These are phyloP conservation scores for Leptobrachium ailaonicum DNA, from an alignment of 2,113 vertebrate genomes.

Conservation along the genomic window DNA sequence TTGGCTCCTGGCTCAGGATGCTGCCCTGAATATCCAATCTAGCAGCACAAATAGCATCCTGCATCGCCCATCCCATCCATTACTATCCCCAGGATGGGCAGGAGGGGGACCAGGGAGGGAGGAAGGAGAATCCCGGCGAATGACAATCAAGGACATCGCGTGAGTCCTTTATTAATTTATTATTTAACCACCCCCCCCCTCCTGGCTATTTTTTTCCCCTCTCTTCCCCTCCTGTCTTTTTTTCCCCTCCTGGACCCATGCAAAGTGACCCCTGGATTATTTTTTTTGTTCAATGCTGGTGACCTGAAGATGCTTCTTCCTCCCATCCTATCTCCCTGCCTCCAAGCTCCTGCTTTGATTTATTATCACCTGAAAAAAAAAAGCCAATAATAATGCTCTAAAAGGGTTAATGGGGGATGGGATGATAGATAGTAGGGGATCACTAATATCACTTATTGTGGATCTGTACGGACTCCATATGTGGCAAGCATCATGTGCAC, in stretches of 20 bases:
- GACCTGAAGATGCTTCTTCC: constrained; percentile 52
- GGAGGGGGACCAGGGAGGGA: constrained; percentile 52
- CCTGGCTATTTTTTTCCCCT: no score
- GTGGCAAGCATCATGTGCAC: no score
- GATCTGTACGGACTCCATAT: no score
- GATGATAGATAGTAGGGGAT: constrained; percentile 8
- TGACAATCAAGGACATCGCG: constrained; percentile 62
- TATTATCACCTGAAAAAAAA: constrained; percentile 50
- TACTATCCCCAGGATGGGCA: constrained; percentile 59
- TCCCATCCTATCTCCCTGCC: constrained; percentile 1
- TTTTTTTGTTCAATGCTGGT: constrained; percentile 24
- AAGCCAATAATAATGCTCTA: constrained; percentile 3
- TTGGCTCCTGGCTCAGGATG: constrained; percentile 73
- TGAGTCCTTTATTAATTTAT: constrained; percentile 16
- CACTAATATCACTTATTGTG: not conserved
- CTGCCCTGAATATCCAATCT: constrained; percentile 63
- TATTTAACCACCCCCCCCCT: no score
- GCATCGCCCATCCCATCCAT: constrained; percentile 63
- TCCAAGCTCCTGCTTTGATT: constrained; percentile 55
- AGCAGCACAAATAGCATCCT: constrained; percentile 58
- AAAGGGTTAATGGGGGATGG: constrained; percentile 38
- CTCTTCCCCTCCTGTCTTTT: no score
- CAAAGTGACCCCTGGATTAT: constrained; percentile 21
- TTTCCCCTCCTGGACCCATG: constrained; percentile 28
- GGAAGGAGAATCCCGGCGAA: constrained; percentile 54